Base-by-base conservation (phyloP, 2,888 invertebrate species). In the Latrodectus hesperus region DNA sequence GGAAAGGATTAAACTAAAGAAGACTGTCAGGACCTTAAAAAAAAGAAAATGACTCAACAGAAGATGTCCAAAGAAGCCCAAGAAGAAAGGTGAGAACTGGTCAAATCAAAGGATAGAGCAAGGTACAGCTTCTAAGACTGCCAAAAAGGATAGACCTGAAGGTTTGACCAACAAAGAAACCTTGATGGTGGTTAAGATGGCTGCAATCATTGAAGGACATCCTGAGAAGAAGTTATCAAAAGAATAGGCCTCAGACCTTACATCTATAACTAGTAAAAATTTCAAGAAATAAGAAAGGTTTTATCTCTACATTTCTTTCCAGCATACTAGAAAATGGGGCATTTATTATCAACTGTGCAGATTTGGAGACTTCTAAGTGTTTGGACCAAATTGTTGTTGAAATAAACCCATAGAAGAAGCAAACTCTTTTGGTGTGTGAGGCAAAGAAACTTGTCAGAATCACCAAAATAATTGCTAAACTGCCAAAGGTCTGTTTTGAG, bases 261-360 rank as follows among this genome's bases (percentile, higher is more conserved):
- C 1, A 26, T 16, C 26, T 70, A n/a, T 14, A 14, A 67, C 10
- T n/a, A 17, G n/a, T 9, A 16, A 67, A 2, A 67, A 67, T 12
- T 17, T 6, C 8, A 12, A 67, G 22, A 16, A 67, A 67, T 22
- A 8, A 12, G 10, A n/a, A 17, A 17, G 67, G 67, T 22, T 17
- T 67, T 17, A 2, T 12, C 67, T 8, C 67, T 17, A 67, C 8
- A 10, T 71, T 71, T 22, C 26, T 38, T 17, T 9, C 49, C 14
- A 6, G 49, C 38, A 71, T 3, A 71, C 71, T 71, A 14, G 71
- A 71, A 38, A 71, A 26, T 38, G 71, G 71, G 49, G 71, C 71
- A 26, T 1, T 71, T 71, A 71, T 71, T 71, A 71, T 71, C 49
- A 71, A 38, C 38, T 71, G 71, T 71, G 71, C 71, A 71, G 71